Evolutionary conservation across 2,797 vertebrate species (phyloP).

Genomic region (Pseudomugil tenellus): DNA sequence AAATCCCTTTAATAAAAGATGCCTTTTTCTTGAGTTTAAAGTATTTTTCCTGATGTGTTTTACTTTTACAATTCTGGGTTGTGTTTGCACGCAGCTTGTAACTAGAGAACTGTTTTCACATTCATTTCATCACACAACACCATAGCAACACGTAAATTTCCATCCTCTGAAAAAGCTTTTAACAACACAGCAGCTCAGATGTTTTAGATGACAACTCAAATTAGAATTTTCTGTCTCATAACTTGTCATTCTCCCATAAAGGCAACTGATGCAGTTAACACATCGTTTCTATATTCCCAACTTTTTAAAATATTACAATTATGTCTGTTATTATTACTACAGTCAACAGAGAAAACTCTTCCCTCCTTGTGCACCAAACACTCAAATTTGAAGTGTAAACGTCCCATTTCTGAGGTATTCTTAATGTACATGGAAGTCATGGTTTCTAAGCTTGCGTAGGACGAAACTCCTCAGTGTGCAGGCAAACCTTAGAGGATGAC

Average conservation of each 20-base stretch:
- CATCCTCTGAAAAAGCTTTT: neutral
- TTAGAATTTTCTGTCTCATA: neutral
- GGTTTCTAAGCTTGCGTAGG: neutral
- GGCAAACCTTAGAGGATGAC: neutral
- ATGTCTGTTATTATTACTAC: neutral
- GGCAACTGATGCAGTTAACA: neutral
- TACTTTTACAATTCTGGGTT: neutral
- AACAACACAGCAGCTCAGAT: neutral
- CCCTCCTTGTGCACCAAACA: neutral
- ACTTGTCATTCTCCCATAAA: neutral
- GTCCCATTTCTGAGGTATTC: neutral
- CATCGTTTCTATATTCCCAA: neutral
- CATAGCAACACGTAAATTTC: too few species aligned
- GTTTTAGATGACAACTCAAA: neutral
- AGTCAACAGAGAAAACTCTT: neutral
- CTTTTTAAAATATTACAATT: neutral
- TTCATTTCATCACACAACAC: neutral
- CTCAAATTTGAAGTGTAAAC: neutral
- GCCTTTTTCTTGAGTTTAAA: neutral
- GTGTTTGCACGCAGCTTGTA: neutral
- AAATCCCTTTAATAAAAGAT: neutral
- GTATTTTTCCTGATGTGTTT: neutral
- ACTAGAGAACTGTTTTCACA: constrained; percentile 1
- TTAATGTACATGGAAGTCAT: neutral
- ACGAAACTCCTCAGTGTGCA: too few species aligned